Base-by-base conservation (phyloP, 2,888 invertebrate genomes). In the Eilema sororculum region DNA sequence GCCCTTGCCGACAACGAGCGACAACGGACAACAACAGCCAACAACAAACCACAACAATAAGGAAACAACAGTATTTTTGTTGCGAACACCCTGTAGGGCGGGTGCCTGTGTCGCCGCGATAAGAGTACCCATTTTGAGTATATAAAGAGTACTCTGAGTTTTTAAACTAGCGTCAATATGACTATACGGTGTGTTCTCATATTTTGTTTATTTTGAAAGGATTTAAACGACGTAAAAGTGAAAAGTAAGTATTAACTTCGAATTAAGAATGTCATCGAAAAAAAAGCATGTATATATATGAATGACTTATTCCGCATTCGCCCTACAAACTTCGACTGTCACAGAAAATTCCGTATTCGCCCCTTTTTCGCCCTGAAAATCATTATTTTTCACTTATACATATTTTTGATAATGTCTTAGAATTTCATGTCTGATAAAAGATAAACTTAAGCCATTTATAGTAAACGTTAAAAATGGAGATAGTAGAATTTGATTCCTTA, bases 11-110 rank as follows among this genome's bases (percentile, higher is more conserved):
- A 81, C 79, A 82, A 85, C 83, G 81, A 80, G 61, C 80, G 80
- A 85, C 87, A 86, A 52, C 52, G n/a, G 9, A 52, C 52, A n/a
- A 52, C 52, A 52, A 86, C 79, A 81, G 79, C 77, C 76, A 71
- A 77, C 84, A 83, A 80, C 83, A 75, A 74, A 70, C 78, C 65
- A 67, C 73, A 73, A 90, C 92, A 91, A 90, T 88, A 86, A 87
- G 85, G 87, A 84, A 89, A 91, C 93, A 91, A 91, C 88, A 87
- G 90, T 93, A 92, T 93, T 93, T 93, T 93, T 92, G 93, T 91
- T 87, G 90, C 85, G 84, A 86, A 86, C 90, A 90, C 88, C 89
- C 88, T 83, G 71, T 66, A 72, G 82, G 82, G 80, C 76, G 82
- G 81, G 86, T 80, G 92, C 88, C 93, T 94, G 94, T 85, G 81